Base-by-base conservation (phyloP, 2,113 vertebrate genomes). In the Lepus europaeus region DNA sequence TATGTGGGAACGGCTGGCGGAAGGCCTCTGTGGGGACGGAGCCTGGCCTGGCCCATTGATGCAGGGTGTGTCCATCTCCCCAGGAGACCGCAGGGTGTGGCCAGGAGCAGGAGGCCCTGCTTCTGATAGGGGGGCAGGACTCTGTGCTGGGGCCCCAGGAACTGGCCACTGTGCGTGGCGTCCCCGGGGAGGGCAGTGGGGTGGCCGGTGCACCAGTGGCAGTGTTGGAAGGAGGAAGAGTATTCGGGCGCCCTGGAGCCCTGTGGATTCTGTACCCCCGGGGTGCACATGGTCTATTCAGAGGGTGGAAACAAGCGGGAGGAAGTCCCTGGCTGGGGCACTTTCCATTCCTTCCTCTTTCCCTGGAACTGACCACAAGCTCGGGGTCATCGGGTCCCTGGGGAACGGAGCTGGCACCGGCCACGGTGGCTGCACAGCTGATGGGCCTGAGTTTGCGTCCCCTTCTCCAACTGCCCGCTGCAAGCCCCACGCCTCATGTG, bases 1-100 rank as follows among this genome's bases (percentile, higher is more conserved):
- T 29, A 0, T 13, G 4, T 13, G 5, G 0, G 14, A 59, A 25
- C 49, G 29, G 3, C 56, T 5, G 13, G 10, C 0, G 0, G 77
- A 25, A 11, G n/a, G 51, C 29, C 9, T 53, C 56, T 39, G 14
- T 1, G 9, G 12, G 73, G 66, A n/a, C 74, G 10, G 11, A n/a
- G 49, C 45, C 69, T 17, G 39, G 53, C 23, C 59, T 66, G 33
- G 14, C 29, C 69, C 14, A 33, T 13, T 4, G 19, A n/a, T 53
- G 45, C 45, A 7, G 45, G 45, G 45, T 45, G 45, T 45, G 45
- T 45, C 45, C 45, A 45, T 45, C 6, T 45, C 45, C 69, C 8
- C 17, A 39, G 70, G n/a, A 36, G 70, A 19, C 70, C 36, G 33
- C 56, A 59, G 56, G 13, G 56, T 19, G 19, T 59, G 56, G 56